These are phyloP conservation scores for Diorhabda carinulata DNA, from an alignment of 1,140 invertebrate genomes.

Conservation along the genomic window DNA sequence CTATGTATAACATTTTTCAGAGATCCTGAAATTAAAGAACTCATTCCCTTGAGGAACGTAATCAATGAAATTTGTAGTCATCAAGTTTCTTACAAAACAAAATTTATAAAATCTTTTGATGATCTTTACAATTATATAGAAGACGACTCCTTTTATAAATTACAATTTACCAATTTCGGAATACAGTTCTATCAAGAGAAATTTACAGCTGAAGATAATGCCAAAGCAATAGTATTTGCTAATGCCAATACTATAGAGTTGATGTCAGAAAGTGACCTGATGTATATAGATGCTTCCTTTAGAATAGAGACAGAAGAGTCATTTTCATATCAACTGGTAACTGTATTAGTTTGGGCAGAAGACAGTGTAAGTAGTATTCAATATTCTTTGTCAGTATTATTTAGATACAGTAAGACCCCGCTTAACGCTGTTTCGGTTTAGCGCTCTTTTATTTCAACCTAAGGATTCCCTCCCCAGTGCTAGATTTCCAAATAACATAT, in stretches of 20 bases:
- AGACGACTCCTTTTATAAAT: constrained; percentile 33
- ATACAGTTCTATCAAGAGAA: constrained; percentile 41
- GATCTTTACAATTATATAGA: constrained; percentile 38
- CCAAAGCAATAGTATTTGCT: constrained; percentile 38
- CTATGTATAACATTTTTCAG: constrained; percentile 13
- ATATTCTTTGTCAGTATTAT: no score
- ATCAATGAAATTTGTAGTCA: constrained; percentile 40
- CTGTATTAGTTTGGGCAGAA: constrained; percentile 39
- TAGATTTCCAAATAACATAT: no score
- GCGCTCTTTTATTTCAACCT: no score
- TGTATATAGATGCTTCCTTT: constrained; percentile 43
- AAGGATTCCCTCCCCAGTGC: no score
- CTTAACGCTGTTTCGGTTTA: no score
- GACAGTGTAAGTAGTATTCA: constrained; percentile 35
- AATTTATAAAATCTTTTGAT: constrained; percentile 33
- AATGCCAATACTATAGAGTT: constrained; percentile 34
- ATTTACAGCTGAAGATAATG: constrained; percentile 32
- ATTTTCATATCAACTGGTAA: constrained; percentile 38
- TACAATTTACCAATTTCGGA: constrained; percentile 37
- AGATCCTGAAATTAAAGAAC: constrained; percentile 32
- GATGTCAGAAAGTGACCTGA: constrained; percentile 34
- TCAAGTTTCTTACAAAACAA: constrained; percentile 25
- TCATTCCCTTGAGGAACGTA: constrained; percentile 35
- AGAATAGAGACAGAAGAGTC: constrained; percentile 35
- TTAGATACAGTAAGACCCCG: no score